A percentile compares a stretch with the other conserved stretches of the same genome.
These are phyloP conservation scores for Eupithecia centaureata DNA, from an alignment of 2,888 invertebrate genomes.

Conservation along the genomic window DNA sequence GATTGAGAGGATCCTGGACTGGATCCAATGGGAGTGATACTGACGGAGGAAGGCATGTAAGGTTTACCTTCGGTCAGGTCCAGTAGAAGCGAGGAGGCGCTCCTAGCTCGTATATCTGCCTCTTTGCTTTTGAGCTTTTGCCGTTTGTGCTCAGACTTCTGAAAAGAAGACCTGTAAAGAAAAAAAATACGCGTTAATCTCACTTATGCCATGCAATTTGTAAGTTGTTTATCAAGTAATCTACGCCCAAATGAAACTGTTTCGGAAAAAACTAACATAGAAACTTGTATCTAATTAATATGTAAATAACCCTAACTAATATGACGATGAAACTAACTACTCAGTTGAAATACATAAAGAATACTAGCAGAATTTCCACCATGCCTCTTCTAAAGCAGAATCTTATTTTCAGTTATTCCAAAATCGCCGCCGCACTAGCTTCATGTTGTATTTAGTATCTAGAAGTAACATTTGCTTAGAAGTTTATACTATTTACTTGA, in stretches of 20 bases:
- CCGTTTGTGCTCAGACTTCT: constrained; percentile 84
- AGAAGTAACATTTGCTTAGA: background rate
- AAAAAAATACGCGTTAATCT: constrained; percentile 31
- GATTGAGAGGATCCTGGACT: constrained; percentile 86
- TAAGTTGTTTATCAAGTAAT: background rate
- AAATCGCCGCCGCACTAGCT: background rate
- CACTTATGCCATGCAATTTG: background rate
- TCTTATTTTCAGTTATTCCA: background rate
- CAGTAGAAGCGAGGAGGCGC: constrained; percentile 73
- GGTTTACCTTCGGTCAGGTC: constrained; percentile 84
- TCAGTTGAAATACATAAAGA: constrained; percentile 4
- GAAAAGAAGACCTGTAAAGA: constrained; percentile 80
- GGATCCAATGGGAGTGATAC: constrained; percentile 80
- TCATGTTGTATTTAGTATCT: background rate
- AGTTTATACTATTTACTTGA: background rate
- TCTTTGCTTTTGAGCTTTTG: constrained; percentile 85
- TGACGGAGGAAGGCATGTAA: constrained; percentile 80
- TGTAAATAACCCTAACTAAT: background rate
- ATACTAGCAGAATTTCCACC: constrained; percentile 20
- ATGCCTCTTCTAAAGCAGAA: background rate
- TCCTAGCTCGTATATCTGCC: constrained; percentile 75
- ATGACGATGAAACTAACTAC: background rate
- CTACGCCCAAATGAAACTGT: background rate
- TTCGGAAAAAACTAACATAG: background rate
- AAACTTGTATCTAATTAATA: background rate